Evolutionary conservation across 2,888 invertebrate genomes (phyloP).

Genomic region (Octodonta nipae): DNA sequence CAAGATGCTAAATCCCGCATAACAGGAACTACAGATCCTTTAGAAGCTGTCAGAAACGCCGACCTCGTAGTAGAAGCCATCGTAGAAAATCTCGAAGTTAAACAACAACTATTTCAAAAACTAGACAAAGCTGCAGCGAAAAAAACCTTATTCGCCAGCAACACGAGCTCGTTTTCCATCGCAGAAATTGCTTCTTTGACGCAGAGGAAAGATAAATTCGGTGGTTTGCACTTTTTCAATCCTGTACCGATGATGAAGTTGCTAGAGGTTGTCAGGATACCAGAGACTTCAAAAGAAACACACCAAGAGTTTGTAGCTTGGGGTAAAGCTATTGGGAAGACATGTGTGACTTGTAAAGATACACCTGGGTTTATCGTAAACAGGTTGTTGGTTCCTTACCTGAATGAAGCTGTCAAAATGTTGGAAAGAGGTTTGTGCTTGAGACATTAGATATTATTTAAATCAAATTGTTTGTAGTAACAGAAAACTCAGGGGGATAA

Average conservation of each 20-base stretch:
- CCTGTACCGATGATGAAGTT: conserved; percentile 85
- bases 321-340: conserved; percentile 72
- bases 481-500: no score
- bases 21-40: conserved; percentile 47
- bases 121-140: conserved; percentile 60
- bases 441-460: no score
- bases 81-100: conserved; percentile 60
- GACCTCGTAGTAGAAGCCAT: conserved; percentile 79
- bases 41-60: conserved; percentile 47
- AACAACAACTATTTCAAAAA: conserved; percentile 57
- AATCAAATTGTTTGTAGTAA: no score
- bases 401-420: conserved; percentile 68
- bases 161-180: conserved; percentile 79
- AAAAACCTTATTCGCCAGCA: conserved; percentile 72
- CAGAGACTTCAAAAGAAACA: conserved; percentile 64
- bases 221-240: conserved; percentile 82
- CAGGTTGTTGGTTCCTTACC: conserved; percentile 69
- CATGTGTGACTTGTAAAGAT: conserved; percentile 78
- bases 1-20: conserved; percentile 43
- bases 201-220: conserved; percentile 48
- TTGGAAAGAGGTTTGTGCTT: conserved; percentile 74
- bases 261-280: conserved; percentile 65
- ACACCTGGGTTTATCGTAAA: conserved; percentile 89
- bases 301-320: conserved; percentile 60
- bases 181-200: conserved; percentile 63